A percentile compares a stretch with the other conserved stretches of the same genome.
phyloP scores from a whole-genome alignment of 2,888 invertebrate genomes.

The Ophion obscuratus region DNA sequence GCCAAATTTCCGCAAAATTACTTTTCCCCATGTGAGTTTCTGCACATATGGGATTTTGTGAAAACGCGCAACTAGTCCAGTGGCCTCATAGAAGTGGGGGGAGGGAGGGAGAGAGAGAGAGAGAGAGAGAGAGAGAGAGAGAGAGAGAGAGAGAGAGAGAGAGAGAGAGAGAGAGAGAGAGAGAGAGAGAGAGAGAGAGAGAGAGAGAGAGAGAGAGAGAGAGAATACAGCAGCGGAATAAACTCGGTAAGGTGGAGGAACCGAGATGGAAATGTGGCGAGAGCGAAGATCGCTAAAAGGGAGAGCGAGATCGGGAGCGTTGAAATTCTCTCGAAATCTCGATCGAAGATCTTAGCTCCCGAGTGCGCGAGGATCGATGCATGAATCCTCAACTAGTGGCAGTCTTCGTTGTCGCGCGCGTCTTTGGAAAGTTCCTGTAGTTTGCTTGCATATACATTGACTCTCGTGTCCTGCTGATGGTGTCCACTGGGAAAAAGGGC shows the following conservation, averaged over 20 bases:
- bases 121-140: conserved; percentile 24
- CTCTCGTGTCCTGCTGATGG: conserved; percentile 53
- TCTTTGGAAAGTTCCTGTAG: conserved; percentile 44
- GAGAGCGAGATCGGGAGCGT: conserved; percentile 68
- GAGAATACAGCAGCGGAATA: conserved; percentile 23
- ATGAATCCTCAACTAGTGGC: conserved; percentile 60
- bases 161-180: conserved; percentile 33
- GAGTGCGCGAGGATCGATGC: conserved; percentile 64
- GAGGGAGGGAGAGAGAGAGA: conserved; percentile 30
- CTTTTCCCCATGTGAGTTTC: background rate
- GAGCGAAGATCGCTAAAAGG: conserved; percentile 54
- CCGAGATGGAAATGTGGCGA: conserved; percentile 53
- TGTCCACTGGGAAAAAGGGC: conserved; percentile 62
- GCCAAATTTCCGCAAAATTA: background rate
- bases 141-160: conserved; percentile 28
- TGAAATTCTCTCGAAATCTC: conserved; percentile 81
- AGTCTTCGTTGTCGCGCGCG: conserved; percentile 68
- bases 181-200: conserved; percentile 29
- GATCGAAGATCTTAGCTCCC: conserved; percentile 78
- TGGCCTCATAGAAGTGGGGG: conserved; percentile 31
- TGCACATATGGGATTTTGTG: conserved; percentile 62
- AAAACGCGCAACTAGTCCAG: conserved; percentile 58
- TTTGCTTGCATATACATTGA: conserved; percentile 35
- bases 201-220: conserved; percentile 24
- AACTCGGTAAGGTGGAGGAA: conserved; percentile 45